These are phyloP conservation scores for Ceraclea dissimilis DNA, from an alignment of 2,888 invertebrate genomes.

Conservation along the genomic window DNA sequence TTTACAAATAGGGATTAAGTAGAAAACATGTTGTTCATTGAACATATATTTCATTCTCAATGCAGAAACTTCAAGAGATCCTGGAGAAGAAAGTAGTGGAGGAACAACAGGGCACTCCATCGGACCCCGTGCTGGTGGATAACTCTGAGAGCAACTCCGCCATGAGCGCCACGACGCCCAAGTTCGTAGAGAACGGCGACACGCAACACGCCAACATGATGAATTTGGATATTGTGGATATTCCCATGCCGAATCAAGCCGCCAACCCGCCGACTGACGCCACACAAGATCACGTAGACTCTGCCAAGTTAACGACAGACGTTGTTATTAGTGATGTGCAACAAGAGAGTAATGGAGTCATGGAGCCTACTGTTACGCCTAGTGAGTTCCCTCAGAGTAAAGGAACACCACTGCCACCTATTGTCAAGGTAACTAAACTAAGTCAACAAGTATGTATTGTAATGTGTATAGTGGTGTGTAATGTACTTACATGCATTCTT, in stretches of 20 bases:
- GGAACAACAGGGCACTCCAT: conserved; percentile 30
- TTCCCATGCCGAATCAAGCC: conserved; percentile 56
- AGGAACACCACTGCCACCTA: conserved; percentile 29
- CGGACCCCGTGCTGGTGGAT: conserved; percentile 27
- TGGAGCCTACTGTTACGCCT: conserved; percentile 13
- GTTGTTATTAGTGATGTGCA: conserved; percentile 13
- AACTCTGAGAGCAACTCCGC: conserved; percentile 29
- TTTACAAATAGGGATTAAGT: no score
- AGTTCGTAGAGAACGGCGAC: conserved; percentile 41
- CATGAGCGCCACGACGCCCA: conserved; percentile 17
- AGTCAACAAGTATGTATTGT: not conserved
- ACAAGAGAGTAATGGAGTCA: conserved; percentile 25
- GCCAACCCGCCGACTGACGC: conserved; percentile 21
- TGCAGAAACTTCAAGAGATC: conserved; percentile 60
- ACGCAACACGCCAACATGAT: conserved; percentile 23
- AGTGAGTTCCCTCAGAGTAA: conserved; percentile 5
- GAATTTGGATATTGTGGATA: conserved; percentile 55
- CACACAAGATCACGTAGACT: conserved; percentile 24
- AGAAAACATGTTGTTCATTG: no score
- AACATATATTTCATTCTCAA: conserved; percentile 5
- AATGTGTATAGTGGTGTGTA: no score
- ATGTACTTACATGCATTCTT: no score
- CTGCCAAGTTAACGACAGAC: conserved; percentile 26
- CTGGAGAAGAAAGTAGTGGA: conserved; percentile 59
- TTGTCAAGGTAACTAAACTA: conserved; percentile 28